phyloP scores from a whole-genome alignment of 2,797 vertebrate species.

The Ctenopoma kingsleyae region DNA sequence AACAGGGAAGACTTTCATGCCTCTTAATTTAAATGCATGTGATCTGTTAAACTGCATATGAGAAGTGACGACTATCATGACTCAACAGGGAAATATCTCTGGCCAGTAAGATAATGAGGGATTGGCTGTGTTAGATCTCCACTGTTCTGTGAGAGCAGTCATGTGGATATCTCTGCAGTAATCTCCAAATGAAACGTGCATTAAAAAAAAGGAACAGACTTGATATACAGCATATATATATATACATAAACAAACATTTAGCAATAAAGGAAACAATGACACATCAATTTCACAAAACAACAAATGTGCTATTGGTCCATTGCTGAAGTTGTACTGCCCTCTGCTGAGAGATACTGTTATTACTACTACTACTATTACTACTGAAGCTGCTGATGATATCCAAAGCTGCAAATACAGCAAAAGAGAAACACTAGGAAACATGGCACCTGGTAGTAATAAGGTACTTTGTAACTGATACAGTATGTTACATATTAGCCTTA shows the following conservation, averaged over 20 bases:
- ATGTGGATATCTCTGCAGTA: background rate
- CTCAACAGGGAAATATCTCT: slow-evolving; percentile 24
- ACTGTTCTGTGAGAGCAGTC: background rate
- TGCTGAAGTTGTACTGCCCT: slow-evolving; percentile 37
- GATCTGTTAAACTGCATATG: slow-evolving; percentile 1
- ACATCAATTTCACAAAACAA: background rate
- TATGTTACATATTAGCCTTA: too few species aligned
- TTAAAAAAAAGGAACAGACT: background rate
- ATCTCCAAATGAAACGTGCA: background rate
- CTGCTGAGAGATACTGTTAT: slow-evolving; percentile 39
- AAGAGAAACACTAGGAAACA: too few species aligned
- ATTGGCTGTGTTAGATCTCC: background rate
- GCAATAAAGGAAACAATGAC: background rate
- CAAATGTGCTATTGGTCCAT: background rate
- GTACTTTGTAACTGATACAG: too few species aligned
- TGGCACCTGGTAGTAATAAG: too few species aligned
- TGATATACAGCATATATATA: background rate
- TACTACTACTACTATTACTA: too few species aligned
- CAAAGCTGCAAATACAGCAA: too few species aligned
- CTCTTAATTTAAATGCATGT: slow-evolving; percentile 6
- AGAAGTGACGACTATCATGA: slow-evolving; percentile 6
- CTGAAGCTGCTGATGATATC: too few species aligned
- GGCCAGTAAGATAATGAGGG: slow-evolving; percentile 13
- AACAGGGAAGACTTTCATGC: background rate
- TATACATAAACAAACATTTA: slow-evolving; percentile 5